These are phyloP conservation scores for Trichechus manatus DNA, from an alignment of 2,113 vertebrate species.

Conservation along the genomic window DNA sequence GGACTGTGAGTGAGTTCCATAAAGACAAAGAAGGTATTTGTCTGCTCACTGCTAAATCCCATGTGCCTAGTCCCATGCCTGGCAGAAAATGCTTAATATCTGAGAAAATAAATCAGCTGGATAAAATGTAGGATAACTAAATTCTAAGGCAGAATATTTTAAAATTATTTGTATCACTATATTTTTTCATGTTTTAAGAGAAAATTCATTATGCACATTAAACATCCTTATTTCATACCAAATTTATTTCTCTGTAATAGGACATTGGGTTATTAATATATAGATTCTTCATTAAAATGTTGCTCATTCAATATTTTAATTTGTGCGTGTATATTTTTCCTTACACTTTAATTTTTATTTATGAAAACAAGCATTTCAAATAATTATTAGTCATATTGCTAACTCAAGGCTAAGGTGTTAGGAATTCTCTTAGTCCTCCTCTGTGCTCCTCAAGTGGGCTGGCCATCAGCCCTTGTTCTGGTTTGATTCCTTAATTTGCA, in stretches of 20 bases:
- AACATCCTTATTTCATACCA: not conserved
- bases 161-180: not conserved
- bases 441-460: not conserved
- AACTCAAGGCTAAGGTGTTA: not conserved
- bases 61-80: no score
- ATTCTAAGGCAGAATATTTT: not conserved
- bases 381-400: not conserved
- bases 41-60: no score
- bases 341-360: not conserved
- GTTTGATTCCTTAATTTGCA: not conserved
- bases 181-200: not conserved
- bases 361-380: not conserved
- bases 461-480: not conserved
- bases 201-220: not conserved
- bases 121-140: not conserved
- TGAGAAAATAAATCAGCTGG: not conserved
- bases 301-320: not conserved
- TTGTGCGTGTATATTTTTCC: not conserved
- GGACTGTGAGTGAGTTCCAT: not conserved
- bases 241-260: not conserved
- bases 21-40: not conserved
- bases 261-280: not conserved
- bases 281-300: not conserved
- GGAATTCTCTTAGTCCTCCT: not conserved
- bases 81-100: not conserved